Percentiles rank a stretch among this genome's conserved stretches.
phyloP scores from a whole-genome alignment of 1,140 invertebrate genomes.

The Orchestia grillus region DNA sequence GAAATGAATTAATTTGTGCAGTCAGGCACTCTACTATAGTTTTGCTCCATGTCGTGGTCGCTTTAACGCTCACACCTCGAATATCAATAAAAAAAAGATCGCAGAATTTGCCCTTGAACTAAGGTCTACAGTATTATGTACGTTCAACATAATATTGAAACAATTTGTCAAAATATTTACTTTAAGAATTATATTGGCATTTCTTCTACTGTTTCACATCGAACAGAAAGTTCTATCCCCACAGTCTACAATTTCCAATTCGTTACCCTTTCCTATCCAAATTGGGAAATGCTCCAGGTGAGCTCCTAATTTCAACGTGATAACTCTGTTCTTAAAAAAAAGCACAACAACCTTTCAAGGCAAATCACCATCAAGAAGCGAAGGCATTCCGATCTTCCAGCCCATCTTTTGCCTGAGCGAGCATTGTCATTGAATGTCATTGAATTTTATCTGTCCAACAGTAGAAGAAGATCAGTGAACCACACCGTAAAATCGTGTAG shows the following conservation, averaged over 20 bases:
- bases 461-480: neutral
- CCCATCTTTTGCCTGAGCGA: neutral
- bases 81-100: too few relatives aligned
- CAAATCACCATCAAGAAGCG: neutral
- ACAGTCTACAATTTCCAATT: neutral
- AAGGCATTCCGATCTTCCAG: neutral
- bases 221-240: neutral
- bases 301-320: too few relatives aligned
- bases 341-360: neutral
- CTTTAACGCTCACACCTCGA: too few relatives aligned
- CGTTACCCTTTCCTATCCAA: neutral
- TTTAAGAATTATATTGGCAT: neutral
- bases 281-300: neutral
- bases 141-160: too few relatives aligned
- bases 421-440: neutral
- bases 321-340: neutral
- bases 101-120: too few relatives aligned
- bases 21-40: too few relatives aligned
- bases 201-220: neutral
- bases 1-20: too few relatives aligned
- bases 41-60: too few relatives aligned
- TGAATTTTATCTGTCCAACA: slow-evolving; percentile 1
- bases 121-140: too few relatives aligned
- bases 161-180: neutral
- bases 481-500: neutral